A percentile compares a stretch with the other conserved stretches of the same genome.
phyloP scores from a whole-genome alignment of 2,888 invertebrate genomes.

The Phymatocera aterrima region DNA sequence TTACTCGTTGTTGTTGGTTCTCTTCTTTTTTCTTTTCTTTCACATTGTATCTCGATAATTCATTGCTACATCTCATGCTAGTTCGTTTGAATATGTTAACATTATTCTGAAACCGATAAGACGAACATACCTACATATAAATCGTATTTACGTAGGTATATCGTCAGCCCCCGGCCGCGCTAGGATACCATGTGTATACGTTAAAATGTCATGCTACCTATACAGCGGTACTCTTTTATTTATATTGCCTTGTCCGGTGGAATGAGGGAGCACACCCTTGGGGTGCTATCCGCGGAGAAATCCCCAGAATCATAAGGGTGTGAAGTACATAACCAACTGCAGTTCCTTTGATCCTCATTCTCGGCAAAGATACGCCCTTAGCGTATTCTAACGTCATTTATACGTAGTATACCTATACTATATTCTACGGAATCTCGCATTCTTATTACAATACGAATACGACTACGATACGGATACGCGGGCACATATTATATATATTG shows the following conservation, averaged over 20 bases:
- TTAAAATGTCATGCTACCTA: background rate
- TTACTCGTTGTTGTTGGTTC: no score
- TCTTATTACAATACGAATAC: conserved; percentile 33
- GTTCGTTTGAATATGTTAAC: no score
- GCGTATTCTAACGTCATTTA: no score
- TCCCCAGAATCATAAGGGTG: conserved; percentile 9
- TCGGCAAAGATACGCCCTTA: background rate
- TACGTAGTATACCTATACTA: no score
- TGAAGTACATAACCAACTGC: no score
- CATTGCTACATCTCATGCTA: background rate
- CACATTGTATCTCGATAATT: no score
- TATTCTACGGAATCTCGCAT: background rate
- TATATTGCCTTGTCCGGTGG: conserved; percentile 27
- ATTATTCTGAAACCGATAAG: conserved; percentile 5
- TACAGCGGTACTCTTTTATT: conserved; percentile 21
- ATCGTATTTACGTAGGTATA: background rate
- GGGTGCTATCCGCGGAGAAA: background rate
- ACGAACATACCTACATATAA: background rate
- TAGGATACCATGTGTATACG: background rate
- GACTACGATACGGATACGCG: background rate
- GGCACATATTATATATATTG: background rate
- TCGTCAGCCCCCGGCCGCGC: conserved; percentile 2
- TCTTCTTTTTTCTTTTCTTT: no score
- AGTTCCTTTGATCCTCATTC: background rate
- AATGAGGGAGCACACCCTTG: conserved; percentile 34